Percentiles rank a stretch among this genome's conserved stretches.
phyloP scores from a whole-genome alignment of 2,888 invertebrate genomes.

The Acleris emargana region DNA sequence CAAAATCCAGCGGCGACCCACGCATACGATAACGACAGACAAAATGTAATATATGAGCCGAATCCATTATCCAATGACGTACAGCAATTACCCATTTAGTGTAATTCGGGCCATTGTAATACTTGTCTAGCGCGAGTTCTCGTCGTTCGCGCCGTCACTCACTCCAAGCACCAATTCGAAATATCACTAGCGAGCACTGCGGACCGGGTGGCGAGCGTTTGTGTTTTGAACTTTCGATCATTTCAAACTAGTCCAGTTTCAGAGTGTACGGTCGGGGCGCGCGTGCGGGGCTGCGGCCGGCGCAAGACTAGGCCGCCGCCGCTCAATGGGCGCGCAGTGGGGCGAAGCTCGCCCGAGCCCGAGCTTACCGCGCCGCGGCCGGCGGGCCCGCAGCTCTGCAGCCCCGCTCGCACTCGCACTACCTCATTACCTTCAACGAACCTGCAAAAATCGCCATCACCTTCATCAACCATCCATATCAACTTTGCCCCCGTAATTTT shows the following conservation, averaged over 20 bases:
- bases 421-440: background rate
- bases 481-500: slow-evolving; percentile 53
- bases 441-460: background rate
- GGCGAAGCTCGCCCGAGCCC: slow-evolving; percentile 78
- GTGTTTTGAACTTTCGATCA: slow-evolving; percentile 65
- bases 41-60: slow-evolving; percentile 73
- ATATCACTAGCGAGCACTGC: slow-evolving; percentile 72
- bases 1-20: slow-evolving; percentile 73
- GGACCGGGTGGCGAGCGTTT: slow-evolving; percentile 64
- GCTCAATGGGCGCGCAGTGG: slow-evolving; percentile 77
- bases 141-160: slow-evolving; percentile 77
- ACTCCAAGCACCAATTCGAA: slow-evolving; percentile 77
- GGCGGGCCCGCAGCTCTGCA: slow-evolving; percentile 62
- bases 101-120: slow-evolving; percentile 79
- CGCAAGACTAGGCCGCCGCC: slow-evolving; percentile 70
- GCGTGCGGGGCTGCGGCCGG: slow-evolving; percentile 78
- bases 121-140: slow-evolving; percentile 68
- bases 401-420: slow-evolving; percentile 49
- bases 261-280: slow-evolving; percentile 64
- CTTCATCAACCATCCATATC: background rate
- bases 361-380: slow-evolving; percentile 77
- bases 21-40: slow-evolving; percentile 65
- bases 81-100: slow-evolving; percentile 83
- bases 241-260: slow-evolving; percentile 61
- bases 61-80: slow-evolving; percentile 83